Percentiles rank a stretch among this genome's conserved stretches.
Evolutionary conservation across 2,113 vertebrate species (phyloP).

Genomic region (Pomatorhinus ruficollis): DNA sequence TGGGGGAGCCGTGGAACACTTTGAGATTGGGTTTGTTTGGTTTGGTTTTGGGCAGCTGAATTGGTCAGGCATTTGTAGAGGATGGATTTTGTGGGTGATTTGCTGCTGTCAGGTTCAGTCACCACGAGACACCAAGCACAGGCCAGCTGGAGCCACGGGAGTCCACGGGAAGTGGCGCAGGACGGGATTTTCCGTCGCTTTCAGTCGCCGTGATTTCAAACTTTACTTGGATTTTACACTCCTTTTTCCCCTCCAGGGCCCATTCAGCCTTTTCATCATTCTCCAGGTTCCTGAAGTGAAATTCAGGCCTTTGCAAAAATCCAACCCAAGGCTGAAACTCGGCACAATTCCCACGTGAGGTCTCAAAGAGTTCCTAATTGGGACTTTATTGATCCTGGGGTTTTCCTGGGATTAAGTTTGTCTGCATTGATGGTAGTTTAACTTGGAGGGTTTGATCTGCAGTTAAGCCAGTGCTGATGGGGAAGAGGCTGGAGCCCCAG

Average conservation of each 20-base stretch:
- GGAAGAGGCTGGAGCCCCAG: neutral
- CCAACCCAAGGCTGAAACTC: neutral
- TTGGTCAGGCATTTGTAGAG: neutral
- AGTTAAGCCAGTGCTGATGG: neutral
- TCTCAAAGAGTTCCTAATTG: neutral
- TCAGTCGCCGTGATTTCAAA: neutral
- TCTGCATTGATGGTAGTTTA: neutral
- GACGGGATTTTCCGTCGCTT: neutral
- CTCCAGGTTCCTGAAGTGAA: neutral
- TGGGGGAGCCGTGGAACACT: rapidly evolving
- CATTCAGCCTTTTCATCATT: neutral
- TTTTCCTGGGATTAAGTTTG: neutral
- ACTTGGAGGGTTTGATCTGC: neutral
- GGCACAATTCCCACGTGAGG: neutral
- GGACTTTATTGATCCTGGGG: neutral
- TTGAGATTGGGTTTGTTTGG: neutral
- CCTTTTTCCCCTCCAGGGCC: neutral
- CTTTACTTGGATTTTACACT: neutral
- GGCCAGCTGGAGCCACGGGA: neutral
- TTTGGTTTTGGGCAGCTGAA: neutral
- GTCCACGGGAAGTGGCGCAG: rapidly evolving
- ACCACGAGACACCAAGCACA: rapidly evolving
- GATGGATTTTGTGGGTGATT: neutral
- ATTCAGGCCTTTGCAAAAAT: neutral
- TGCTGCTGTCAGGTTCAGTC: neutral